Percentiles rank a stretch among this genome's conserved stretches.
phyloP scores from a whole-genome alignment of 2,797 vertebrate genomes.

The Eremophila alpestris region DNA sequence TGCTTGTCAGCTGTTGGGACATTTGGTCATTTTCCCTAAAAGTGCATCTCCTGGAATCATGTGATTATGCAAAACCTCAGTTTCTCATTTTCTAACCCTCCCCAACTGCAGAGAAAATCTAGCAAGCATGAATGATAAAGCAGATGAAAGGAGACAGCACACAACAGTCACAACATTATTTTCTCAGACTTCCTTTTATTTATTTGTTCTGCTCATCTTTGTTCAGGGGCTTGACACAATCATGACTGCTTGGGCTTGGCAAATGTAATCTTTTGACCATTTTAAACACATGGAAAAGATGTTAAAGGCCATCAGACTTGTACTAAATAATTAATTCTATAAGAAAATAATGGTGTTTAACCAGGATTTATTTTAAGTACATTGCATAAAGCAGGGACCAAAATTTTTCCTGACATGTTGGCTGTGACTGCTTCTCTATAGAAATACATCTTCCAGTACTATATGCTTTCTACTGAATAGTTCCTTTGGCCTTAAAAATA shows the following conservation, averaged over 20 bases:
- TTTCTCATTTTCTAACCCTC: constrained; percentile 4
- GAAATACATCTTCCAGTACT: neutral
- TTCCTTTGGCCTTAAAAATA: neutral
- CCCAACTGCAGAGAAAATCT: neutral
- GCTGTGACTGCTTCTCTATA: neutral
- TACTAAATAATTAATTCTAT: neutral
- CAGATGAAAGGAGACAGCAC: neutral
- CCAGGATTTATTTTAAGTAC: neutral
- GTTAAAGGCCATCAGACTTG: neutral
- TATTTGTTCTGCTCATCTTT: neutral
- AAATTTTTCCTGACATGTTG: neutral
- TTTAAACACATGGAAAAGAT: neutral
- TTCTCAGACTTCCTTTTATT: neutral
- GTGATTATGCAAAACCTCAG: neutral
- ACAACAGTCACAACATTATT: neutral
- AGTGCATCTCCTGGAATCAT: neutral
- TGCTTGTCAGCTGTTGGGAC: neutral
- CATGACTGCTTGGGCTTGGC: neutral
- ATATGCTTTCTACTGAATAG: neutral
- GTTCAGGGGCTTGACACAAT: neutral
- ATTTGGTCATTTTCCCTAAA: neutral
- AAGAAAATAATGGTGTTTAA: neutral
- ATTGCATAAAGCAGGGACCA: neutral
- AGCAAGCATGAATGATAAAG: neutral
- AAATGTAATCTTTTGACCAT: neutral